phyloP scores from a whole-genome alignment of 1,140 invertebrate species.

The Apis dorsata region DNA sequence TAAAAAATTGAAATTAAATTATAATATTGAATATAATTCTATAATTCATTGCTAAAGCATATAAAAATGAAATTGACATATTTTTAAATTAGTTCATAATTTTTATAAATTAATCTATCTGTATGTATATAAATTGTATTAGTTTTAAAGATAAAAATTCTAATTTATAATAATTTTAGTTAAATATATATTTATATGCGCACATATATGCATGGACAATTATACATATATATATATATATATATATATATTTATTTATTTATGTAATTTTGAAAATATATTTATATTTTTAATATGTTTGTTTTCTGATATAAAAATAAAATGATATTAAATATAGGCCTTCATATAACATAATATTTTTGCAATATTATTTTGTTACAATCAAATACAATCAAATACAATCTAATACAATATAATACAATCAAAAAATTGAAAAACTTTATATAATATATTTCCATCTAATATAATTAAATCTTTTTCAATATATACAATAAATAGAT shows the following conservation, averaged over 20 bases:
- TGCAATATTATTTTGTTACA: too few relatives aligned
- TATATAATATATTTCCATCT: too few relatives aligned
- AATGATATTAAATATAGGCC: slow-evolving; percentile 58
- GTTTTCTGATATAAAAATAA: slow-evolving; percentile 1
- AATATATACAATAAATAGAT: too few relatives aligned
- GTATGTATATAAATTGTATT: slow-evolving; percentile 6
- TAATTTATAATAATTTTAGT: background rate
- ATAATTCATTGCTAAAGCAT: too few relatives aligned
- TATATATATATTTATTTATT: slow-evolving; percentile 1
- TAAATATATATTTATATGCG: background rate
- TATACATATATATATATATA: slow-evolving; percentile 1
- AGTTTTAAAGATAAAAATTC: slow-evolving; percentile 12
- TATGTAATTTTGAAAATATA: slow-evolving; percentile 59
- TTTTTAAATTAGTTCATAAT: slow-evolving; percentile 14
- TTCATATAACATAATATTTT: too few relatives aligned
- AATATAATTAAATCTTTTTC: too few relatives aligned
- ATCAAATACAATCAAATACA: too few relatives aligned
- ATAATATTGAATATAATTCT: background rate
- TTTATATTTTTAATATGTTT: slow-evolving; percentile 43
- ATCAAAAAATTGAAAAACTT: too few relatives aligned
- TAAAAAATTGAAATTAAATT: background rate
- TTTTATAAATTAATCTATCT: background rate
- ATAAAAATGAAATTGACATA: background rate
- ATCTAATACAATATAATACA: too few relatives aligned
- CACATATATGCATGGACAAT: background rate